A percentile compares a stretch with the other conserved stretches of the same genome.
phyloP scores from a whole-genome alignment of 2,888 invertebrate species.

The Linnaemya vulpina region DNA sequence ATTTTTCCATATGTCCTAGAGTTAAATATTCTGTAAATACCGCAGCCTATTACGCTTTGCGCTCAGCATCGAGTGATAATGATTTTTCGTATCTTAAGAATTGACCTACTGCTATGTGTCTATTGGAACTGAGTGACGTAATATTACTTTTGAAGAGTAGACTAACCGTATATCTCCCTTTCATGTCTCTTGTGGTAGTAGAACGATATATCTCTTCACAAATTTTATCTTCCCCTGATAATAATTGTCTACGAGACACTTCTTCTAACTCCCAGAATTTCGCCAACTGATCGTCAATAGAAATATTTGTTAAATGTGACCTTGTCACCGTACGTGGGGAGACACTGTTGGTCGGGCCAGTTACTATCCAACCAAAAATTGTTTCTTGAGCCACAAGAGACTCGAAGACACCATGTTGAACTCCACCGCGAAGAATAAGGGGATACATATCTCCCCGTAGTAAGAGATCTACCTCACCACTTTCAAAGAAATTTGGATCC shows the following conservation, averaged over 20 bases:
- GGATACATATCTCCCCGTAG: conserved; percentile 25
- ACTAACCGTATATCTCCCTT: not conserved
- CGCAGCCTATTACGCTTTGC: too few species aligned
- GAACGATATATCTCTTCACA: conserved; percentile 6
- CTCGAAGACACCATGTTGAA: conserved; percentile 32
- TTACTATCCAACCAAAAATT: conserved; percentile 19
- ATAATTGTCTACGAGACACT: conserved; percentile 16
- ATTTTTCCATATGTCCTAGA: too few species aligned
- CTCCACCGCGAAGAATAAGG: not conserved
- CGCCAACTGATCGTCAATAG: not conserved
- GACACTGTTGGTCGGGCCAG: not conserved
- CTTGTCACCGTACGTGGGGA: not conserved
- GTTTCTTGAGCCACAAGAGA: conserved; percentile 34
- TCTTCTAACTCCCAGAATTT: conserved; percentile 44
- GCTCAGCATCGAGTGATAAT: too few species aligned
- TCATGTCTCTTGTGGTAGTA: conserved; percentile 3
- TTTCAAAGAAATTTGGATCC: conserved; percentile 1
- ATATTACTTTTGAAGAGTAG: too few species aligned
- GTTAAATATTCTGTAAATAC: too few species aligned
- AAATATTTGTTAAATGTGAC: conserved; percentile 1
- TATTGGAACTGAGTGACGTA: not conserved
- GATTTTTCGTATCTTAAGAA: too few species aligned
- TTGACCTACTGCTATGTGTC: not conserved
- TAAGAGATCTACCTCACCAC: conserved; percentile 12
- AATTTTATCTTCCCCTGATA: conserved; percentile 9